Base-by-base conservation (phyloP, 2,888 invertebrate species). In the Coleophora deauratella region DNA sequence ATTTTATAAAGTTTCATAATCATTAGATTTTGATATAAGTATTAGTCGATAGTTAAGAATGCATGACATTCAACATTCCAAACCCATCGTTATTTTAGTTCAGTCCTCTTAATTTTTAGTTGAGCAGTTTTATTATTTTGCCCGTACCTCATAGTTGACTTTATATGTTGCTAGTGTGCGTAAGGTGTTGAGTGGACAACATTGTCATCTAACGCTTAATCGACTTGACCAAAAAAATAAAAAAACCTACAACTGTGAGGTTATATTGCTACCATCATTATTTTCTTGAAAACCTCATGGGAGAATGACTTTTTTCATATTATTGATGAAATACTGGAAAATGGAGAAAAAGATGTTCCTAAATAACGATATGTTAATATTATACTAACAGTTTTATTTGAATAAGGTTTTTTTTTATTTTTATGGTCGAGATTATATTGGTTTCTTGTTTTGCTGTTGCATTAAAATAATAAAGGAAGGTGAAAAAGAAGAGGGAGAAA, bases 381-480 rank as follows among this genome's bases (percentile, higher is more conserved):
- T n/a, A n/a, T n/a, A n/a, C n/a, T n/a, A n/a, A n/a, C n/a, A n/a
- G n/a, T n/a, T n/a, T n/a, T n/a, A n/a, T n/a, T n/a, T n/a, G n/a
- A n/a, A 21, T 3, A 21, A 21, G 21, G 21, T 21, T 6, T 4
- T 21, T 21, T 21, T 21, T 3, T 21, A 6, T 21, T 21, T 21
- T 21, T 21, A 6, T 21, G 21, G 21, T 21, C 21, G 6, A 21
- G 21, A 3, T 21, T 21, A 21, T 6, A 21, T 21, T 21, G 21
- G 21, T 21, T 21, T 21, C 21, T 77, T 74, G 62, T 75, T 79
- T 81, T 76, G 80, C 80, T 67, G 70, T 74, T 76, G 72, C 81
- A 66, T 77, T 77, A 64, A 74, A 68, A 72, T 72, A 63, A 68
- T 70, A 62, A 75, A 82, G 71, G 72, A 72, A 65, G 79, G 72